Base-by-base conservation (phyloP, 37 sponge, comb jelly and placozoan genomes). In the Haliclona indistincta region DNA sequence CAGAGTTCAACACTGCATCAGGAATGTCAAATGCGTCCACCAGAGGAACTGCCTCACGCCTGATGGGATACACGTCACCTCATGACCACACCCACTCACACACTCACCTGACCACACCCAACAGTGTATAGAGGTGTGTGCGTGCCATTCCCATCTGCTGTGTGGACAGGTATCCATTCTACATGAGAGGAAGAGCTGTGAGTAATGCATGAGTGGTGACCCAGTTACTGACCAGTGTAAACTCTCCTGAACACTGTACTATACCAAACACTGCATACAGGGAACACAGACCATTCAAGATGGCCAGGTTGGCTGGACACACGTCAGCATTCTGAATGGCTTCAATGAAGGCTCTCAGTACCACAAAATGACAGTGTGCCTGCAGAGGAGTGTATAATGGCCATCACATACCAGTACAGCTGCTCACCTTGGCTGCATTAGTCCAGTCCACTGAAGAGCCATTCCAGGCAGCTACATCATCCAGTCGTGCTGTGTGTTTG, bases 11-110 rank as follows among this genome's bases (percentile, higher is more conserved):
- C 0, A 86, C 75, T 47, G 41, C 56, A 39, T 96, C 97, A 38
- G 83, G 86, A 54, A 82, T 45, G 77, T 93, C 88, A 73, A 96
- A 96, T 30, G 97, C 97, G 76, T 96, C 97, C 29, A 96, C 97
- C 15, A 96, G 68, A 17, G 88, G 84, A 7, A 96, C 94, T 10
- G 97, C 97, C 23, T 93, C 91, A 34, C 58, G 68, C 58, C 94
- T 85, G 66, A 56, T 22, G 42, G 37, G 42, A 54, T 3, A 35
- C 34, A n/a, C n/a, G n/a, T n/a, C n/a, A n/a, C n/a, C n/a, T n/a
- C n/a, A n/a, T n/a, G n/a, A n/a, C n/a, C n/a, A n/a, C n/a, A n/a
- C n/a, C n/a, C n/a, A n/a, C n/a, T n/a, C n/a, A n/a, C n/a, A n/a
- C n/a, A n/a, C n/a, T n/a, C n/a, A n/a, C n/a, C n/a, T n/a, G n/a